A percentile compares a stretch with the other conserved stretches of the same genome.
These are phyloP conservation scores for Ennomos quercinarius DNA, from an alignment of 2,888 invertebrate species.

Conservation along the genomic window DNA sequence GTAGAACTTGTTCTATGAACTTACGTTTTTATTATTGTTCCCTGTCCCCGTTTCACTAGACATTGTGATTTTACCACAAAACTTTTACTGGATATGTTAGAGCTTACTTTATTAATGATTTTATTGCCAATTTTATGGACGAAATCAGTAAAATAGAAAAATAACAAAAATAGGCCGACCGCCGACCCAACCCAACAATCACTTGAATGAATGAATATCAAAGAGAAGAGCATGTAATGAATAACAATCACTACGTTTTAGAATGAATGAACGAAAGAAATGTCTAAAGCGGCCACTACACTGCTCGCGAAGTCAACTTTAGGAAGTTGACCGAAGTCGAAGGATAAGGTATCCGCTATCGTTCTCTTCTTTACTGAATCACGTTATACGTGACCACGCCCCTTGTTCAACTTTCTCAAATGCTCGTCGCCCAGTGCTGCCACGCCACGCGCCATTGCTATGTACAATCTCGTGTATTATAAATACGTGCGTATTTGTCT, in stretches of 20 bases:
- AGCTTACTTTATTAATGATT: conserved; percentile 1
- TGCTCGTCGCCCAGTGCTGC: too few species aligned
- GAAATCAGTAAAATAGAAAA: conserved; percentile 18
- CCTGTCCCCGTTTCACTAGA: conserved; percentile 81
- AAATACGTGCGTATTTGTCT: too few species aligned
- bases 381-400: too few species aligned
- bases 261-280: background rate
- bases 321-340: too few species aligned
- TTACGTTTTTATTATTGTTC: conserved; percentile 82
- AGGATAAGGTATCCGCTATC: too few species aligned
- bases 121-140: conserved; percentile 12
- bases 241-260: too few species aligned
- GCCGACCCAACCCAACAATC: conserved; percentile 34
- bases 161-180: conserved; percentile 36
- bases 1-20: conserved; percentile 40
- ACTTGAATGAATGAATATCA: conserved; percentile 8
- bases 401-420: too few species aligned
- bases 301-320: too few species aligned
- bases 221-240: background rate
- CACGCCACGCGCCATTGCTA: too few species aligned
- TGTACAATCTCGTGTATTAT: too few species aligned
- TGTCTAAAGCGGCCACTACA: too few species aligned
- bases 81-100: conserved; percentile 28
- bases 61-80: conserved; percentile 64
- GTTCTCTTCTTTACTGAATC: too few species aligned